These are phyloP conservation scores for Gallinago paraguaiae DNA, from an alignment of 2,113 vertebrate species.

Conservation along the genomic window DNA sequence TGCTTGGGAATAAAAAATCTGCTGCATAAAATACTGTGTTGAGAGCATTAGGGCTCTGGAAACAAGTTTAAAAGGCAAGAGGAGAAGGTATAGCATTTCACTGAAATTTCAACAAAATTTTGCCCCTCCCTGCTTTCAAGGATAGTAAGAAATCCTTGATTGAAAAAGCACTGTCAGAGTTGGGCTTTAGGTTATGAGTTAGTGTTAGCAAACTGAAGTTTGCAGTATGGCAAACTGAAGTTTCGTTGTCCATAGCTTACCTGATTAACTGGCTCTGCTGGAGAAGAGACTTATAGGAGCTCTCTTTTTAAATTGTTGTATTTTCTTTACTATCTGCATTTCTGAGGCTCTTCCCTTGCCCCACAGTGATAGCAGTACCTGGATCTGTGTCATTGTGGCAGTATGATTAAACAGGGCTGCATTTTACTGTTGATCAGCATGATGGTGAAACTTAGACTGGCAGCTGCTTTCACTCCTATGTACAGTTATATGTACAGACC, in stretches of 20 bases:
- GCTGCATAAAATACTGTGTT: neutral
- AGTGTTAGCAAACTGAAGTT: neutral
- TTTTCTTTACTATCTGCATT: neutral
- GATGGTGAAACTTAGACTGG: neutral
- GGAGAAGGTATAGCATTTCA: neutral
- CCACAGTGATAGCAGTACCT: neutral
- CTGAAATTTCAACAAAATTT: neutral
- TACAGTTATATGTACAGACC: neutral
- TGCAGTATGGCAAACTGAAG: neutral
- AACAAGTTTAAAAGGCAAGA: neutral
- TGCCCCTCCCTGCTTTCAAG: neutral
- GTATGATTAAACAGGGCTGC: neutral
- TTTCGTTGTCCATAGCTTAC: rapidly evolving
- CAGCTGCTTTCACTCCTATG: neutral
- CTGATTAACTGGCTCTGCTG: neutral
- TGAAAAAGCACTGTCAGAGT: neutral
- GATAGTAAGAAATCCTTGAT: neutral
- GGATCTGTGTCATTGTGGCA: neutral
- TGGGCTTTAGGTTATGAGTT: neutral
- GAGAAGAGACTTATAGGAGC: neutral
- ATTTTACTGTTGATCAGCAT: neutral
- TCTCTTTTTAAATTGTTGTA: neutral
- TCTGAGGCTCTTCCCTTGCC: neutral
- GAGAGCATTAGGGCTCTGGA: neutral
- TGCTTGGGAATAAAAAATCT: neutral